These are phyloP conservation scores for Thalassarche chlororhynchos DNA, from an alignment of 2,113 vertebrate species.

Conservation along the genomic window DNA sequence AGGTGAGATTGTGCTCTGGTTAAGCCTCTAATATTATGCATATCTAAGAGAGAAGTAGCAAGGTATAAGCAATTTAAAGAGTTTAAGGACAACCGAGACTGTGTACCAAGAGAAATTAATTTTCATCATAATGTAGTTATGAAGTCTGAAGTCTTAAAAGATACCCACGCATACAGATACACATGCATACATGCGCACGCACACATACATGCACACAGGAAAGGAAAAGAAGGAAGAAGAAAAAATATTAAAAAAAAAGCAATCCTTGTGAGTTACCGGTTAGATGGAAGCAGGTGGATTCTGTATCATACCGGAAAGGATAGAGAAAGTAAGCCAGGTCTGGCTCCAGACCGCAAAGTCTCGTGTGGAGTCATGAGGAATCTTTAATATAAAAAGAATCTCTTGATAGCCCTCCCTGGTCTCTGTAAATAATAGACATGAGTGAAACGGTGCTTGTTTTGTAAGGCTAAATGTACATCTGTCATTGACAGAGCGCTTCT, in stretches of 20 bases:
- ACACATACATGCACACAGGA: too few species aligned
- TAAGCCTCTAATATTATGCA: neutral
- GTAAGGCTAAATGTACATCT: neutral
- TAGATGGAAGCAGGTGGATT: neutral
- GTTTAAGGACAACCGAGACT: neutral
- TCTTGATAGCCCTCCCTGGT: neutral
- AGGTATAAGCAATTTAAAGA: neutral
- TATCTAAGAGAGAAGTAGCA: neutral
- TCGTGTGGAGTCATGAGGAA: neutral
- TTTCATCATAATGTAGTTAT: neutral
- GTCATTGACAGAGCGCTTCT: neutral
- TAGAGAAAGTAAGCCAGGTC: neutral
- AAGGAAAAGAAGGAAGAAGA: neutral
- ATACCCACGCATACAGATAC: rapidly evolving
- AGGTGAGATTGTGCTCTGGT: neutral
- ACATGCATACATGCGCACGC: rapidly evolving
- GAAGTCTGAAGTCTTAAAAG: neutral
- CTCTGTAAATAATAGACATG: neutral
- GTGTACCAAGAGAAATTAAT: neutral
- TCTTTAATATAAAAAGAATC: neutral
- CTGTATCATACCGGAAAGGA: neutral
- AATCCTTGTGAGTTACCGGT: neutral
- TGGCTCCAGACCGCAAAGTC: neutral
- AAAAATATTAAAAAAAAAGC: too few species aligned
- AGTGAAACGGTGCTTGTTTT: neutral